Evolutionary conservation across 2,113 vertebrate species (phyloP).

Genomic region (Rhynchomys soricoides): DNA sequence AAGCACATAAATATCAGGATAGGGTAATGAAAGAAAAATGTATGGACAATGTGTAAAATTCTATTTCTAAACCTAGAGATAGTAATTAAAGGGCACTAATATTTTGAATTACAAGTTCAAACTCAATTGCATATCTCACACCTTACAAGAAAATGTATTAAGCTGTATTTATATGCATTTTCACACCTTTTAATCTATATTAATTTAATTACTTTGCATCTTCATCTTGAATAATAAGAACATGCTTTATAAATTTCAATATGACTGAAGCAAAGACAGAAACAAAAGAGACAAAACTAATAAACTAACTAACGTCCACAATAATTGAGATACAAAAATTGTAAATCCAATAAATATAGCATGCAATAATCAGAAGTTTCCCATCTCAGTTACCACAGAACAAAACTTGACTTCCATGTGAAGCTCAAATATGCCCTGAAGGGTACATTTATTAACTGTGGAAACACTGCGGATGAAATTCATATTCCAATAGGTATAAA

Average conservation of each 20-base stretch:
- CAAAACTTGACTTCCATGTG: neutral
- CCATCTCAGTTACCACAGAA: neutral
- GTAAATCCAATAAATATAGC: neutral
- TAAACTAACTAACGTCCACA: neutral
- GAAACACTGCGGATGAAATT: slow-evolving; percentile 27
- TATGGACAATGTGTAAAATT: neutral
- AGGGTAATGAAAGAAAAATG: neutral
- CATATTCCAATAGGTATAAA: slow-evolving; percentile 32
- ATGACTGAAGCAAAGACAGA: neutral
- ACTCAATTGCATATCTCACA: neutral
- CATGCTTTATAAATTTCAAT: neutral
- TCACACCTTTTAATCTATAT: neutral
- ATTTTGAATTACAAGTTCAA: neutral
- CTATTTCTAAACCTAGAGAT: neutral
- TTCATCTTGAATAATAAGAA: neutral
- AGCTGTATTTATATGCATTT: neutral
- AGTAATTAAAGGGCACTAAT: neutral
- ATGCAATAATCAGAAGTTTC: slow-evolving; percentile 41
- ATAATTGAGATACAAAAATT: neutral
- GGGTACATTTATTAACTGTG: slow-evolving; percentile 24
- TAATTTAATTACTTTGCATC: neutral
- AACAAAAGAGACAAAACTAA: neutral
- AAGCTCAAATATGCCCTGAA: neutral
- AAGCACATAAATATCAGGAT: neutral
- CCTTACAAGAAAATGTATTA: neutral